Conservation (phyloP, 2,888 invertebrate genomes). For the Cyclophora albipunctata region DNA sequence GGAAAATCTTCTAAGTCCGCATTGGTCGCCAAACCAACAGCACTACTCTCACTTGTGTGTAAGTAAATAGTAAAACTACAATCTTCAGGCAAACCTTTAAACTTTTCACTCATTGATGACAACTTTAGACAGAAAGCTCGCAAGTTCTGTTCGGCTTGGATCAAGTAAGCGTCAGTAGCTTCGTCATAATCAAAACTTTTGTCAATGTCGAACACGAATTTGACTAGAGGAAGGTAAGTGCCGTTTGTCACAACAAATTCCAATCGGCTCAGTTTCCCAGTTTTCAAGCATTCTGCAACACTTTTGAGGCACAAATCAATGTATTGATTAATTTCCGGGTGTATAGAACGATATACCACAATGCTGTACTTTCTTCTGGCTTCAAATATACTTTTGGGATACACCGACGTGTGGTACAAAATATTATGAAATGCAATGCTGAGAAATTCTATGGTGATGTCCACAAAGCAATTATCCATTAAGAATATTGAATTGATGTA, state of each 20-base stretch:
- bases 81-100: constrained; percentile 68
- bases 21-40: constrained; percentile 69
- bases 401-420: constrained; percentile 75
- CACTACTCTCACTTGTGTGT: constrained; percentile 76
- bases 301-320: constrained; percentile 72
- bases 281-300: constrained; percentile 64
- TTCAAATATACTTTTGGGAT: constrained; percentile 78
- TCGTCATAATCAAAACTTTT: constrained; percentile 38
- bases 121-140: constrained; percentile 77
- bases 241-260: constrained; percentile 64
- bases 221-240: constrained; percentile 34
- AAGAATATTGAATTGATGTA: no score
- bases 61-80: constrained; percentile 77
- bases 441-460: constrained; percentile 79
- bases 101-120: constrained; percentile 57
- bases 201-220: constrained; percentile 54
- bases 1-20: constrained; percentile 66
- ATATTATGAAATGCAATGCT: constrained; percentile 79
- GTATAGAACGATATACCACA: constrained; percentile 74
- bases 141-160: constrained; percentile 77
- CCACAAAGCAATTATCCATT: constrained; percentile 67
- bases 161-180: constrained; percentile 74
- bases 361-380: constrained; percentile 78
- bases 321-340: constrained; percentile 80
- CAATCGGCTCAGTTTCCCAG: constrained; percentile 63